A percentile compares a stretch with the other conserved stretches of the same genome.
Conservation (phyloP, 2,888 invertebrate species). For the Ophioninae sp. region DNA sequence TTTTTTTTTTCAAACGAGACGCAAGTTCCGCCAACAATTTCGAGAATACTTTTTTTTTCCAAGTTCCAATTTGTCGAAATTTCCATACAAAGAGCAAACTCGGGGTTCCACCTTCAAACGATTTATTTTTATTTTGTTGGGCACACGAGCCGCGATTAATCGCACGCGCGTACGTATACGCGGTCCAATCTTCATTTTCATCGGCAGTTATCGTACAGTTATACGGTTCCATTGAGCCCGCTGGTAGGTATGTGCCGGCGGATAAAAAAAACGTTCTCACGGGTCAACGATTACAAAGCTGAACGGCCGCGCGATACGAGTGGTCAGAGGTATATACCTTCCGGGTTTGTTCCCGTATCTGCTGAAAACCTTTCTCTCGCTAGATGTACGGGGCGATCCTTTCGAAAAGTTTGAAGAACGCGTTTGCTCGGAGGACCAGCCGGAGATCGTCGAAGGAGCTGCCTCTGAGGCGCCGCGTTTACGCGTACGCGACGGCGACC, state of each 20-base stretch:
- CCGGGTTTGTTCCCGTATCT: constrained; percentile 52
- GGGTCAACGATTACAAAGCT: constrained; percentile 57
- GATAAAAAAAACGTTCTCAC: constrained; percentile 23
- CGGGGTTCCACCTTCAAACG: too few species aligned
- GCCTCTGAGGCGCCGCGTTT: constrained; percentile 19
- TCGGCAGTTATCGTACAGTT: constrained; percentile 58
- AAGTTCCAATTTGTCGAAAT: too few species aligned
- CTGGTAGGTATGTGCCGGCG: constrained; percentile 42
- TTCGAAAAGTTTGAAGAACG: not conserved
- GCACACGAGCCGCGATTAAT: too few species aligned
- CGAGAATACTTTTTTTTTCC: too few species aligned
- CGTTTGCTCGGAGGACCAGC: constrained; percentile 35
- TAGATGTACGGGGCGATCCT: constrained; percentile 40
- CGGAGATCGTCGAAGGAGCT: constrained; percentile 15
- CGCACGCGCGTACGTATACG: too few species aligned
- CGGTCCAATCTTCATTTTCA: constrained; percentile 49
- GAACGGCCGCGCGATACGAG: constrained; percentile 40
- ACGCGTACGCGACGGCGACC: constrained; percentile 42
- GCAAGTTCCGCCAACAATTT: too few species aligned
- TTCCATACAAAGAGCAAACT: too few species aligned
- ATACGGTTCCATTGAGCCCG: constrained; percentile 43
- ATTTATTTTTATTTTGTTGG: too few species aligned
- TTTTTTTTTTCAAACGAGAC: too few species aligned
- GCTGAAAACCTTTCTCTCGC: constrained; percentile 61
- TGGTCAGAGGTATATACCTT: constrained; percentile 44